phyloP scores from a whole-genome alignment of 2,888 invertebrate species.

The Junonia oenone region DNA sequence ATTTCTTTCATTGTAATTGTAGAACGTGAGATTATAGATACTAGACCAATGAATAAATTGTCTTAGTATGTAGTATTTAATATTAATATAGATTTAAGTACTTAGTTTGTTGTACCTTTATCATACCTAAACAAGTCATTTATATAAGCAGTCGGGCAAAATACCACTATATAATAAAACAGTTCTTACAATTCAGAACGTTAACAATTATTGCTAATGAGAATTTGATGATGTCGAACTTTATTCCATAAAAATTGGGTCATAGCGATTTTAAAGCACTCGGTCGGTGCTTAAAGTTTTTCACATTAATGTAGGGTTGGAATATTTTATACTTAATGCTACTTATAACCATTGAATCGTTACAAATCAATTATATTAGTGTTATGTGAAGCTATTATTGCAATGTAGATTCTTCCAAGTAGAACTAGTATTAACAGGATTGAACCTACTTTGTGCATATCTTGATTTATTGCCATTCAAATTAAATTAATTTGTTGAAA shows the following conservation, averaged over 20 bases:
- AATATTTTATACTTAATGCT: no score
- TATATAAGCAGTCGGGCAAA: no score
- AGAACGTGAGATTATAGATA: constrained; percentile 41
- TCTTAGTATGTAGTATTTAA: no score
- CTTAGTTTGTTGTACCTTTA: no score
- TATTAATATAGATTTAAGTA: no score
- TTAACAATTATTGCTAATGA: not conserved
- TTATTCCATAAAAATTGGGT: not conserved
- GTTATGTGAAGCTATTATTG: not conserved
- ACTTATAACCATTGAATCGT: not conserved
- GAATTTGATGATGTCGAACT: not conserved
- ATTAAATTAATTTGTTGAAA: no score
- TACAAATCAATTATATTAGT: not conserved
- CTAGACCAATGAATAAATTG: no score
- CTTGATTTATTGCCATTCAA: no score
- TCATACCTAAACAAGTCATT: no score
- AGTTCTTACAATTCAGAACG: not conserved
- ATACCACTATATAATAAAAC: not conserved
- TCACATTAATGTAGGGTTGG: not conserved
- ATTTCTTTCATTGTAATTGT: no score
- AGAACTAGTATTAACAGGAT: no score
- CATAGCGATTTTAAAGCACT: not conserved
- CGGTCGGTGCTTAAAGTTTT: not conserved
- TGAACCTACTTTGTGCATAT: no score
- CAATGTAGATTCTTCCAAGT: not conserved